Evolutionary conservation across 2,888 invertebrate genomes (phyloP), one percentile per base, ranked within the genome.

Genomic region (Drosophila helvetica): DNA sequence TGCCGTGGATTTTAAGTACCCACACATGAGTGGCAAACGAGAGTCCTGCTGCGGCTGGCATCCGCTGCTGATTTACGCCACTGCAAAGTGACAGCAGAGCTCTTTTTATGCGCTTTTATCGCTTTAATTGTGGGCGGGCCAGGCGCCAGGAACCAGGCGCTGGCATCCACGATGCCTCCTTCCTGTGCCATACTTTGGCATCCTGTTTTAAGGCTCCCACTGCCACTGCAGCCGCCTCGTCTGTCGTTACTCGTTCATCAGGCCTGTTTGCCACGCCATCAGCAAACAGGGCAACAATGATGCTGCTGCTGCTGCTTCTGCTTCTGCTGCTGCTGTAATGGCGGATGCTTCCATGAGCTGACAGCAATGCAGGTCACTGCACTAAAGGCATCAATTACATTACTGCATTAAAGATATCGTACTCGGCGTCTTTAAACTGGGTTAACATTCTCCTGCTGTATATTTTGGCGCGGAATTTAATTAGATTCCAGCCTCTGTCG

Each of bases 111-210:
- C 64, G 66, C 78, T 78, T 83, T 88, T 83, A 83, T 83, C 80
- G 81, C 88, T 86, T 83, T 83, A 83, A 83, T 88, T 86, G 88
- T 88, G 80, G 86, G 61, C 46, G 48, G 38, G 30, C 54, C 38
- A 73, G 58, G 55, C 66, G 4, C 12, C 22, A 22, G 22, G n/a
- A n/a, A n/a, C 54, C 38, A 73, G 58, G 58, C 66, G 4, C 33
- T 3, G 33, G 33, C 33, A 30, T 33, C 33, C 5, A n/a, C n/a
- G n/a, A n/a, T 0, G 61, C 53, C 50, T 51, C 54, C 72, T 86
- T 87, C 83, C 88, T 73, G 86, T 85, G 87, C 74, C 86, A 85
- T 86, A 86, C 87, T 86, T 80, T 79, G 77, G 63, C 82, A 74
- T 85, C 87, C 79, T 71, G 82, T 64, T 85, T 84, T 80, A 73